Evolutionary conservation across 2,888 invertebrate species (phyloP).

Genomic region (Ommatoiulus sabulosus): DNA sequence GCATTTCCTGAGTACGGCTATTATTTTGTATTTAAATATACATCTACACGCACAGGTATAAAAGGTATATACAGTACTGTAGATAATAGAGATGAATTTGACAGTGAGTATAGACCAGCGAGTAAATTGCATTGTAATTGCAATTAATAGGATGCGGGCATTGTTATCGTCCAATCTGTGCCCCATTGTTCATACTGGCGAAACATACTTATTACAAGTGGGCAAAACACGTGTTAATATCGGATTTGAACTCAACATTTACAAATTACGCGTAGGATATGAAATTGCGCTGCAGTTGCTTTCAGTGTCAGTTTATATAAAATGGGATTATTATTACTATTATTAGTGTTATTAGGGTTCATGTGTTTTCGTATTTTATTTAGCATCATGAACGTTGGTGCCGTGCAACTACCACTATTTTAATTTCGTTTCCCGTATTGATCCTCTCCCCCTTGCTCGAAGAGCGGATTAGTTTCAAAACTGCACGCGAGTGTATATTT

Average conservation of each 20-base stretch:
- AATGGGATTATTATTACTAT: neutral
- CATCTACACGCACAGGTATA: no score
- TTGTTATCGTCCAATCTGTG: neutral
- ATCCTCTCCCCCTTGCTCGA: neutral
- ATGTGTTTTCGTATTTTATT: neutral
- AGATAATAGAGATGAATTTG: no score
- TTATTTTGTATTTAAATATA: no score
- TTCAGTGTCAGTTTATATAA: neutral
- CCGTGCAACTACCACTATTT: neutral
- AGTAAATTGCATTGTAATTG: neutral
- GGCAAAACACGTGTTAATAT: neutral
- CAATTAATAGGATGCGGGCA: neutral
- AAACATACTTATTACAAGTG: neutral
- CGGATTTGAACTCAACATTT: neutral
- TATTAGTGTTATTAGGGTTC: neutral
- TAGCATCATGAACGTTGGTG: neutral
- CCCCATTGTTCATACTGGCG: neutral
- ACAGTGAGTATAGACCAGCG: no score
- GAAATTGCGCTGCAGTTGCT: neutral
- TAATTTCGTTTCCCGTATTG: constrained; percentile 22
- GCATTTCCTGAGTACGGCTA: no score
- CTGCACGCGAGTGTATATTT: neutral
- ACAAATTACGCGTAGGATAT: neutral
- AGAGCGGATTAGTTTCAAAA: neutral
- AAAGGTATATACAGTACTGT: no score